Conservation (phyloP, 2,888 invertebrate genomes). For the Drosophila longiperda region DNA sequence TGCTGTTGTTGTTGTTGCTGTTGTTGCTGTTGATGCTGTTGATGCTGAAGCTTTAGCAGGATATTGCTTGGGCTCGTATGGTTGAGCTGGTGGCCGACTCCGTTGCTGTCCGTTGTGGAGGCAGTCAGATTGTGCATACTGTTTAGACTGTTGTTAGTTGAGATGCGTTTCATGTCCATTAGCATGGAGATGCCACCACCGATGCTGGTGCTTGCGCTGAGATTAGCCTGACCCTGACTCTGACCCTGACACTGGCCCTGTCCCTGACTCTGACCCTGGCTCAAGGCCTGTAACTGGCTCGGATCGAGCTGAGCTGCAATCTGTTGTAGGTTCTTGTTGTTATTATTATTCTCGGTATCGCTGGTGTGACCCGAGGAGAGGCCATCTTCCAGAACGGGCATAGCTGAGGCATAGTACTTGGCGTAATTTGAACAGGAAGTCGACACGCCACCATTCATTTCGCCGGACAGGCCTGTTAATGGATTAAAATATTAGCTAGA, state of each 20-base stretch:
- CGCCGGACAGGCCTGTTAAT: conserved; percentile 85
- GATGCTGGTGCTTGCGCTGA: conserved; percentile 62
- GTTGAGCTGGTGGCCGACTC: conserved; percentile 50
- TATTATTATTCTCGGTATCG: conserved; percentile 92
- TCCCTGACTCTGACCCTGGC: conserved; percentile 10
- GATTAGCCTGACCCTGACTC: conserved; percentile 44
- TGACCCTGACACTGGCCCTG: conserved; percentile 13
- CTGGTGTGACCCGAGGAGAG: conserved; percentile 97
- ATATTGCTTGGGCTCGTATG: conserved; percentile 81
- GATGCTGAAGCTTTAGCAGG: conserved; percentile 37
- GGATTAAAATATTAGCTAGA: neutral
- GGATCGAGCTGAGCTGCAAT: conserved; percentile 14
- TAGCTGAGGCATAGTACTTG: conserved; percentile 90
- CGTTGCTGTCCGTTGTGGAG: conserved; percentile 69
- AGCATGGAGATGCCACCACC: conserved; percentile 83
- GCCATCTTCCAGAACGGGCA: conserved; percentile 97
- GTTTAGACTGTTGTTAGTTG: conserved; percentile 81
- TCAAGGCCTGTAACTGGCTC: conserved; percentile 17
- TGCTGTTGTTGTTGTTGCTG: conserved; percentile 62
- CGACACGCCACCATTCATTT: conserved; percentile 86
- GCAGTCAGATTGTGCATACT: conserved; percentile 78
- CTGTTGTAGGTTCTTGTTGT: conserved; percentile 67
- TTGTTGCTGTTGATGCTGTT: conserved; percentile 26
- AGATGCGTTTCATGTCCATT: conserved; percentile 83
- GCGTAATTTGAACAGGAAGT: conserved; percentile 88